phyloP scores from a whole-genome alignment of 2,113 vertebrate genomes.

The Mesembrinibis cayennensis region DNA sequence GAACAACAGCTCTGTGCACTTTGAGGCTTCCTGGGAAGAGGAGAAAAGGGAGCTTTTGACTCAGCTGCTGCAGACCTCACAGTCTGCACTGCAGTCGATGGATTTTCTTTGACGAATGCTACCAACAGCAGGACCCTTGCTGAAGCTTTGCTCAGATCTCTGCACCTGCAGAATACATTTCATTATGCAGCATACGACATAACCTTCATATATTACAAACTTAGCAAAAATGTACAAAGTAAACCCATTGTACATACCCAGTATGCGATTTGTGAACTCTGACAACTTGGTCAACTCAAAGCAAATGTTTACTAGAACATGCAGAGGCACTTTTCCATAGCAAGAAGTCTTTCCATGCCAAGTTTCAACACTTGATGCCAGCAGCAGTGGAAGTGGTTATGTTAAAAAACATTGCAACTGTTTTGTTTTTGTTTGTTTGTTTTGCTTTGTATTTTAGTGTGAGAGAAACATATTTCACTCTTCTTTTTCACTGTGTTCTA shows the following conservation, averaged over 20 bases:
- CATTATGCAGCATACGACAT: background rate
- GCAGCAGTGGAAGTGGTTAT: background rate
- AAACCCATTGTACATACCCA: background rate
- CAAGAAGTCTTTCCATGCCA: background rate
- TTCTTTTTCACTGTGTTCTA: background rate
- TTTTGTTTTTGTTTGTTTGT: background rate
- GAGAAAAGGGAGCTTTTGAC: background rate
- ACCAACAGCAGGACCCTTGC: background rate
- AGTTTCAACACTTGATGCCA: background rate
- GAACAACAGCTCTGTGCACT: background rate
- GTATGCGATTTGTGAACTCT: background rate
- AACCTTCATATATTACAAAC: background rate
- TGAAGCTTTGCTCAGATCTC: background rate
- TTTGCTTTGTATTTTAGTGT: background rate
- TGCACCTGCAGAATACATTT: background rate
- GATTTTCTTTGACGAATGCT: background rate
- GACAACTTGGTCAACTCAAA: background rate
- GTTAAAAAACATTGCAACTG: background rate
- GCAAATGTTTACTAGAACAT: background rate
- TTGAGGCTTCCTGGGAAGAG: background rate
- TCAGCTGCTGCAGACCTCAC: background rate
- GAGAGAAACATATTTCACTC: background rate
- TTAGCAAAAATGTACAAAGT: background rate
- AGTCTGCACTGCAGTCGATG: background rate
- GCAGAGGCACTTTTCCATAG: background rate